Base-by-base conservation (phyloP, 2,113 vertebrate species). In the Nestor notabilis region DNA sequence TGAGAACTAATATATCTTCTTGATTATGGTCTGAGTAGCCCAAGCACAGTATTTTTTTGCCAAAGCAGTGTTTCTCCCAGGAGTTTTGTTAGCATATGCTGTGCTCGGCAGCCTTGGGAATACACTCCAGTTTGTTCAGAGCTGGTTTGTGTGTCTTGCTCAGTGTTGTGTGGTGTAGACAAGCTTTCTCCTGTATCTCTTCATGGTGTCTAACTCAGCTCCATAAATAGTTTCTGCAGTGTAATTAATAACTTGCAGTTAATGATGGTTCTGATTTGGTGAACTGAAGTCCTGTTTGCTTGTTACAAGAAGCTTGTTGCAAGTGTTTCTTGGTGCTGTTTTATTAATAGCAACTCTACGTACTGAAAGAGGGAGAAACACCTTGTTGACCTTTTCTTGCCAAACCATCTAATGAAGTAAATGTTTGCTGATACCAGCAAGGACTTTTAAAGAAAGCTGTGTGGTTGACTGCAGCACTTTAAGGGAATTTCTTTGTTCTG, bases 351-450 rank as follows among this genome's bases (percentile, higher is more conserved):
- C 17, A 82, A 4, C 37, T 76, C 49, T 64, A 4, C 0, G 0
- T 63, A 69, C 49, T 53, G 35, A 68, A 76, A 63, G 44, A 76
- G 43, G 43, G 50, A 89, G 85, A 90, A 88, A 60, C 44, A 52
- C 87, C 58, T 83, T 70, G n/a, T 56, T 94, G 63, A 89, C 66
- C 53, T 91, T 65, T 86, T 69, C 58, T 93, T 95, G 69, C 49
- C 24, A 64, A 87, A 87, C 83, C 35, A 41, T 91, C 56, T 82
- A 74, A 79, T 76, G 53, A 84, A 76, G 74, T 76, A 33, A 39
- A 89, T 47, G 44, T 91, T 94, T 84, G 46, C 33, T 79, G 94
- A 76, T 84, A 79, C 5, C 1, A 7, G 52, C 43, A 79, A 80
- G 78, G 50, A 58, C 47, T 87, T 84, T 21, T 53, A 63, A 60